Evolutionary conservation across 2,888 invertebrate genomes (phyloP).

Genomic region (Branchellion lobata): DNA sequence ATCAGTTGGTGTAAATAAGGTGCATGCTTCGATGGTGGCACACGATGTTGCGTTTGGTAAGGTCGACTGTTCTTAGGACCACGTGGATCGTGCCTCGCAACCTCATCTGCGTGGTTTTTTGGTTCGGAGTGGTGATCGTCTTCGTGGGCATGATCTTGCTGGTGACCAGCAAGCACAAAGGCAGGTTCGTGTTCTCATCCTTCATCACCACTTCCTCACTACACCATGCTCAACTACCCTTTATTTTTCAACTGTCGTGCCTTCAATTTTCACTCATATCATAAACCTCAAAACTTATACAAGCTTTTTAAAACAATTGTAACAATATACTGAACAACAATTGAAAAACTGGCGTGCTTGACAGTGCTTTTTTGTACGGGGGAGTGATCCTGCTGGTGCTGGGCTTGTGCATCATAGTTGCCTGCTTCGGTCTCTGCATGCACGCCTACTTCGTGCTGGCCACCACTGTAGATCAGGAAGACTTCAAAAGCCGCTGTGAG

Average conservation of each 20-base stretch:
- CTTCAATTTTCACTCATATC: too few relatives aligned
- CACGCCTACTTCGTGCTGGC: slow-evolving; percentile 59
- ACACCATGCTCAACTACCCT: neutral
- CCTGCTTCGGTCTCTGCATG: slow-evolving; percentile 56
- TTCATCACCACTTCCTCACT: too few relatives aligned
- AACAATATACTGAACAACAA: neutral
- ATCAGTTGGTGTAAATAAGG: neutral
- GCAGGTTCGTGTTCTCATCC: slow-evolving; percentile 51
- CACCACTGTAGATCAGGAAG: slow-evolving; percentile 41
- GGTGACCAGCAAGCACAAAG: slow-evolving; percentile 53
- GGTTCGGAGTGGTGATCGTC: slow-evolving; percentile 54
- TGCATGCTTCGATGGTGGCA: slow-evolving; percentile 13
- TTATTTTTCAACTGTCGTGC: too few relatives aligned
- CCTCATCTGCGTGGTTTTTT: slow-evolving; percentile 54
- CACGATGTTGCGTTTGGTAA: slow-evolving; percentile 16
- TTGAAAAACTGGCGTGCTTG: neutral
- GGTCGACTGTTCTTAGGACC: slow-evolving; percentile 19
- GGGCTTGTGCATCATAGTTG: slow-evolving; percentile 55
- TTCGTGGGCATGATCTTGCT: slow-evolving; percentile 56
- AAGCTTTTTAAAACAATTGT: too few relatives aligned
- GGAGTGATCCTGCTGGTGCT: slow-evolving; percentile 56
- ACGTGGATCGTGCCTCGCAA: slow-evolving; percentile 52
- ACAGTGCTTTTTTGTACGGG: slow-evolving; percentile 52
- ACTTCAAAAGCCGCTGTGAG: neutral
- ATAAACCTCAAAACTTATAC: too few relatives aligned